A percentile compares a stretch with the other conserved stretches of the same genome.
These are phyloP conservation scores for Oeneis ivallda DNA, from an alignment of 2,888 invertebrate species.

Conservation along the genomic window DNA sequence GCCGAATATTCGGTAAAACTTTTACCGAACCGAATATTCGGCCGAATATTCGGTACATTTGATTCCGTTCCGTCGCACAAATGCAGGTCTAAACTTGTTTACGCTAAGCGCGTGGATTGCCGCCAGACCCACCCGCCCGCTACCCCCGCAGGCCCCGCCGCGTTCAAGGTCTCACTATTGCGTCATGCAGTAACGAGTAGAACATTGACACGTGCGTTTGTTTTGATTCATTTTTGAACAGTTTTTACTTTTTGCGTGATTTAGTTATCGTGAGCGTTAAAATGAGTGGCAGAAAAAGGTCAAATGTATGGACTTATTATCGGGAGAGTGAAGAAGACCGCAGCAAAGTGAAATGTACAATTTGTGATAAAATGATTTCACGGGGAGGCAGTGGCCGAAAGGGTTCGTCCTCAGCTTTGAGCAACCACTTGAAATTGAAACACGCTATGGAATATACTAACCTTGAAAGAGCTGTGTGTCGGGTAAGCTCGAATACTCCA, in stretches of 20 bases:
- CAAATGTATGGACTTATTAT: constrained; percentile 24
- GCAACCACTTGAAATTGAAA: constrained; percentile 22
- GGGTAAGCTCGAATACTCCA: constrained; percentile 10
- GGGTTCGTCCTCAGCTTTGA: constrained; percentile 20
- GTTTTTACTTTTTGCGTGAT: no score
- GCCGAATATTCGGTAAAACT: constrained; percentile 4
- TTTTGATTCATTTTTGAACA: no score
- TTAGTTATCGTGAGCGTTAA: no score
- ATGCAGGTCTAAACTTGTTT: no score
- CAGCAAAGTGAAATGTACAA: constrained; percentile 25
- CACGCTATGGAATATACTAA: constrained; percentile 6
- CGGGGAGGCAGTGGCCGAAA: constrained; percentile 22
- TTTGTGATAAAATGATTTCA: constrained; percentile 20
- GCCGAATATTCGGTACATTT: background rate
- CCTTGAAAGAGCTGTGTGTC: constrained; percentile 6
- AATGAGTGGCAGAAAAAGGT: constrained; percentile 19
- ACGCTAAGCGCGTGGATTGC: no score
- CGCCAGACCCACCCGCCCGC: background rate
- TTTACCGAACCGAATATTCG: no score
- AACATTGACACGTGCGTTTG: no score
- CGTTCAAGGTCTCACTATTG: no score
- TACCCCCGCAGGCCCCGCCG: no score
- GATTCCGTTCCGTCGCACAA: background rate
- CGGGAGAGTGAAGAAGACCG: constrained; percentile 18
- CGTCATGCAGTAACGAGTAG: no score